Evolutionary conservation across 1,140 invertebrate genomes (phyloP).

Genomic region (Bombus waltoni): DNA sequence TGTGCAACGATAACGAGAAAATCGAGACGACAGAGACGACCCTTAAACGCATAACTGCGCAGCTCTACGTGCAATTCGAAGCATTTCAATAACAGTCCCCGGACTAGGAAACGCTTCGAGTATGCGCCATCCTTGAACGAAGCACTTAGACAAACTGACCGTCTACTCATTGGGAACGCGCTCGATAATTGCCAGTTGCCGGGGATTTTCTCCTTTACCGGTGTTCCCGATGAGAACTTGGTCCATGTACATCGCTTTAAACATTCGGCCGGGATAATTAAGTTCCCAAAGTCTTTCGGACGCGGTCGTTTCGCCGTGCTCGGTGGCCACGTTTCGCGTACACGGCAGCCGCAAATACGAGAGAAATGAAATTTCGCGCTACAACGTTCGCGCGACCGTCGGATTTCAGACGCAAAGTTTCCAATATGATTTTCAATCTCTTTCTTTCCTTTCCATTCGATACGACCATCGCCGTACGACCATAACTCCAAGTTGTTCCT

Average conservation of each 20-base stretch:
- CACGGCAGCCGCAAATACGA: background rate
- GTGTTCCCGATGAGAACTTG: background rate
- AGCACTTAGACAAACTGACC: conserved; percentile 14
- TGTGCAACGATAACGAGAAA: background rate
- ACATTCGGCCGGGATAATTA: background rate
- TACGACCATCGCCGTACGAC: too few relatives aligned
- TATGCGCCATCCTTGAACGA: background rate
- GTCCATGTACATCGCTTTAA: background rate
- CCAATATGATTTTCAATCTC: background rate
- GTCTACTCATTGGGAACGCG: background rate
- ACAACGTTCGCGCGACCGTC: background rate
- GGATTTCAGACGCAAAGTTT: background rate
- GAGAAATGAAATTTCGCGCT: background rate
- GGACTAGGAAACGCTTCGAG: conserved; percentile 4
- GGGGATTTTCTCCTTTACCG: background rate
- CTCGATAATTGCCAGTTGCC: conserved; percentile 1
- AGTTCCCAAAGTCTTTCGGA: background rate
- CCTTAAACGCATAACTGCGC: background rate
- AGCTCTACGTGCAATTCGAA: background rate
- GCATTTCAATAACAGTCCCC: conserved; percentile 29
- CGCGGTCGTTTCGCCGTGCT: background rate
- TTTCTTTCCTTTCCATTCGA: too few relatives aligned
- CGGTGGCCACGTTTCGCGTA: background rate
- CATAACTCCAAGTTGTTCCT: too few relatives aligned
- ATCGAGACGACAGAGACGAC: background rate